A percentile compares a stretch with the other conserved stretches of the same genome.
Conservation (phyloP, 2,888 invertebrate species). For the Oscheius onirici region DNA sequence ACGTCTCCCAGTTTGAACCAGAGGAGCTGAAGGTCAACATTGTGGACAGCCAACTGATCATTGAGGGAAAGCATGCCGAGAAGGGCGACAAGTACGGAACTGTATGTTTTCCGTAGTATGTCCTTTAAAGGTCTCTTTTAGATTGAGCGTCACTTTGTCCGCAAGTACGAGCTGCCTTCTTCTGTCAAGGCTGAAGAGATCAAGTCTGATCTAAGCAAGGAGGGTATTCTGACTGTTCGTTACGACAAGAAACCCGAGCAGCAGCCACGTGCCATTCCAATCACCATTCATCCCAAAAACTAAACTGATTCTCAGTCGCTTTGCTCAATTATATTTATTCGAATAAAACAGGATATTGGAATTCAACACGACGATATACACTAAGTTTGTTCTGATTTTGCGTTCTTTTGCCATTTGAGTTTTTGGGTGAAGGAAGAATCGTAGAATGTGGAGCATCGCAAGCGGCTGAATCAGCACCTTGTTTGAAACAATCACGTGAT, state of each 20-base stretch:
- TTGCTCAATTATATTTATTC: too few relatives aligned
- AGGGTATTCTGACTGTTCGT: conserved; percentile 59
- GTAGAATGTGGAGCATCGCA: too few relatives aligned
- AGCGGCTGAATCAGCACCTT: too few relatives aligned
- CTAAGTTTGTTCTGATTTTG: too few relatives aligned
- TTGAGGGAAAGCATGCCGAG: conserved; percentile 64
- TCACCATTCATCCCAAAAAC: conserved; percentile 47
- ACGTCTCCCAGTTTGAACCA: conserved; percentile 64
- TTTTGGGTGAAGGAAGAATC: too few relatives aligned
- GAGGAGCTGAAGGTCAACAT: conserved; percentile 64
- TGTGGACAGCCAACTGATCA: conserved; percentile 58
- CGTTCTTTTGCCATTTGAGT: too few relatives aligned
- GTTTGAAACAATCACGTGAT: too few relatives aligned
- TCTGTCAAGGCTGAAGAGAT: conserved; percentile 57
- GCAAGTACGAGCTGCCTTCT: conserved; percentile 60
- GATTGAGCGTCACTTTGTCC: conserved; percentile 59
- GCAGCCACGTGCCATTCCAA: conserved; percentile 46
- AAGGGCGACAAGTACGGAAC: conserved; percentile 59
- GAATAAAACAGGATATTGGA: too few relatives aligned
- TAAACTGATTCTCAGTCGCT: not conserved
- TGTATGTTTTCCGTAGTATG: conserved; percentile 28
- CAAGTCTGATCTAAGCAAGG: conserved; percentile 57
- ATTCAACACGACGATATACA: too few relatives aligned
- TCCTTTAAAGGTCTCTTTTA: conserved; percentile 28
- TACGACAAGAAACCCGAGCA: conserved; percentile 55